Evolutionary conservation across 2,113 vertebrate genomes (phyloP), one percentile per base, ranked within the genome.

Genomic region (Eidolon helvum): DNA sequence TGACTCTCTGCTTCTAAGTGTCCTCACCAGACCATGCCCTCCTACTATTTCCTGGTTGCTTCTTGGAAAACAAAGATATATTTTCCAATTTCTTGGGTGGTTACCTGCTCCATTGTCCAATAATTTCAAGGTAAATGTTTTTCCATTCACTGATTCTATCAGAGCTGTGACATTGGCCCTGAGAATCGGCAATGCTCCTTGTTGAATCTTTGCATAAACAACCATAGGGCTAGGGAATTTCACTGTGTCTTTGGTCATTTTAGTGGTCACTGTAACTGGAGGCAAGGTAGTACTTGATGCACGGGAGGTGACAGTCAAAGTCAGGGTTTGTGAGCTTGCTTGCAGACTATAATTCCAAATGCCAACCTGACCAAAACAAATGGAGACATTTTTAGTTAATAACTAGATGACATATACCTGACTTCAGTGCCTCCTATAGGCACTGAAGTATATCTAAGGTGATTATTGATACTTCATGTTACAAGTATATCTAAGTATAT

Each of bases 21-120:
- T 38, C 40, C 4, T 78, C 35, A 74, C 0, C 1, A 65, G 10
- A 59, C 4, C 15, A 69, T 28, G 21, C 10, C n/a, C 7, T 83
- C 30, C 18, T 71, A 48, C 10, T 12, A 11, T 95, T 48, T 26
- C 28, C 45, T 21, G 14, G 3, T 65, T 93, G 59, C 6, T 88
- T 97, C 38, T 86, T 90, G 55, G 24, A 71, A 95, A 79, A 87
- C 19, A 68, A 95, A 96, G 38, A 43, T 15, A 4, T 3, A 3
- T 69, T 69, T 88, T 94, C 8, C 22, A 45, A 0, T 71, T 77
- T 59, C 45, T 79, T 61, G 11, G n/a, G n/a, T 90, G 28, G 5
- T 96, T 98, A 99, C 98, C 98, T 98, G 98, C 97, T 94, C 99
- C 99, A 15, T 98, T 98, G 95, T 99, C 98, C 74, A 98, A 10